A percentile compares a stretch with the other conserved stretches of the same genome.
phyloP scores from a whole-genome alignment of 2,888 invertebrate species.

The Andrena bicolor region DNA sequence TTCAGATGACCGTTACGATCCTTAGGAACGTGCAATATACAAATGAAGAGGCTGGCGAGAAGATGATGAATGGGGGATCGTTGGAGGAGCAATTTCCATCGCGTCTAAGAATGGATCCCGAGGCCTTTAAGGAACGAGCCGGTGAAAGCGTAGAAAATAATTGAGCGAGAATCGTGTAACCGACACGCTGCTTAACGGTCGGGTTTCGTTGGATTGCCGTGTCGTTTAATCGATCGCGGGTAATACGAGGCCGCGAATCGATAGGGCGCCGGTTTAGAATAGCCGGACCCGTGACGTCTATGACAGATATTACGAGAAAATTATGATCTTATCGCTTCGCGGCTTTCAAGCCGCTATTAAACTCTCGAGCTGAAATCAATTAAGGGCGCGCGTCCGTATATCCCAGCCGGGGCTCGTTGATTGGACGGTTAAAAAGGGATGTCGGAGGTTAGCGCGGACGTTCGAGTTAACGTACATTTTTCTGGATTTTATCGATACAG shows the following conservation, averaged over 20 bases:
- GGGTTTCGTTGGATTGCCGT: constrained; percentile 56
- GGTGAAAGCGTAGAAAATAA: constrained; percentile 54
- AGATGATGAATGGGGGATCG: constrained; percentile 58
- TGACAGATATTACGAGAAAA: constrained; percentile 58
- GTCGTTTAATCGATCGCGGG: constrained; percentile 66
- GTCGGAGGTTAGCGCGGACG: neutral
- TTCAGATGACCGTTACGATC: constrained; percentile 5
- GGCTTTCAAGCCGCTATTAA: constrained; percentile 50
- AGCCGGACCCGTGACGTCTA: constrained; percentile 45
- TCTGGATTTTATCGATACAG: constrained; percentile 5
- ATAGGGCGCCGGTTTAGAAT: constrained; percentile 57
- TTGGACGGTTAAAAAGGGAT: constrained; percentile 15
- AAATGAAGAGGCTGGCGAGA: constrained; percentile 41
- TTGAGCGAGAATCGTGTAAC: constrained; percentile 58
- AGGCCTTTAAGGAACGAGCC: constrained; percentile 15
- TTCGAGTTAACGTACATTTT: constrained; percentile 19
- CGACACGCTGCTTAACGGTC: constrained; percentile 38
- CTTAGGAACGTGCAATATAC: constrained; percentile 15
- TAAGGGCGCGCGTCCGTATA: constrained; percentile 28
- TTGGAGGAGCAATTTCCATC: constrained; percentile 53
- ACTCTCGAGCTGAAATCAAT: constrained; percentile 47
- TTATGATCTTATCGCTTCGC: constrained; percentile 59
- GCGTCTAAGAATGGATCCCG: constrained; percentile 35
- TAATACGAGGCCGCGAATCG: constrained; percentile 62
- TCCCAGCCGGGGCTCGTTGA: neutral